These are phyloP conservation scores for Orius insidiosus DNA, from an alignment of 1,140 invertebrate species.

Conservation along the genomic window DNA sequence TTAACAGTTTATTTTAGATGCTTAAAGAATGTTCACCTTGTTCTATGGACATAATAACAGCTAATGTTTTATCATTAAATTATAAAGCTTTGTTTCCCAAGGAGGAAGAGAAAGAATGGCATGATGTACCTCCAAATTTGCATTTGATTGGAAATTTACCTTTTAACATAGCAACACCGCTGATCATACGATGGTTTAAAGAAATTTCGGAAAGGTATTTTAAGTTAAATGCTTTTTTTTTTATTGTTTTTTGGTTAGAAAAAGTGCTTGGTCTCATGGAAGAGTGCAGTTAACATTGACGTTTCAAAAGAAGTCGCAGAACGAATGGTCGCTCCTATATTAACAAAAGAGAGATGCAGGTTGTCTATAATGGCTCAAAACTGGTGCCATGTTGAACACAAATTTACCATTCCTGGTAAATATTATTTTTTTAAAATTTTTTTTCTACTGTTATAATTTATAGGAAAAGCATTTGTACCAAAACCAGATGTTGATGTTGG, in stretches of 20 bases:
- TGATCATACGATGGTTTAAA: constrained; percentile 78
- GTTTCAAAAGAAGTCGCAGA: constrained; percentile 92
- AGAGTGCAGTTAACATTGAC: constrained; percentile 80
- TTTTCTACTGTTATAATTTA: constrained; percentile 16
- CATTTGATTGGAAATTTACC: constrained; percentile 95
- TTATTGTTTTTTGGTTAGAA: constrained; percentile 18
- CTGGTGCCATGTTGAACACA: constrained; percentile 64
- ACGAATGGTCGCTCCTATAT: constrained; percentile 58
- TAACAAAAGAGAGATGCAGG: constrained; percentile 53
- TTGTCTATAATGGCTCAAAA: constrained; percentile 90
- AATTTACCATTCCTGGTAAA: constrained; percentile 80
- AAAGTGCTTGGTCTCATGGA: constrained; percentile 68
- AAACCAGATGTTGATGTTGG: constrained; percentile 91
- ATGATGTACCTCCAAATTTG: constrained; percentile 44
- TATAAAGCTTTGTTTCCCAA: constrained; percentile 52
- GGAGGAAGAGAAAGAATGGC: constrained; percentile 37
- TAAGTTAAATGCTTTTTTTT: neutral
- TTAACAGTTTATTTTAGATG: constrained; percentile 29
- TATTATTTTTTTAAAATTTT: constrained; percentile 1
- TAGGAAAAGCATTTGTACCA: constrained; percentile 72
- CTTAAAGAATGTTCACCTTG: constrained; percentile 47
- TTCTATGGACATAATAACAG: constrained; percentile 58
- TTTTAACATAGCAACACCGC: constrained; percentile 85
- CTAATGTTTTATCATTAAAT: constrained; percentile 73
- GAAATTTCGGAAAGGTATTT: constrained; percentile 48